phyloP scores from a whole-genome alignment of 2,113 vertebrate genomes.

The Syrmaticus mikado region DNA sequence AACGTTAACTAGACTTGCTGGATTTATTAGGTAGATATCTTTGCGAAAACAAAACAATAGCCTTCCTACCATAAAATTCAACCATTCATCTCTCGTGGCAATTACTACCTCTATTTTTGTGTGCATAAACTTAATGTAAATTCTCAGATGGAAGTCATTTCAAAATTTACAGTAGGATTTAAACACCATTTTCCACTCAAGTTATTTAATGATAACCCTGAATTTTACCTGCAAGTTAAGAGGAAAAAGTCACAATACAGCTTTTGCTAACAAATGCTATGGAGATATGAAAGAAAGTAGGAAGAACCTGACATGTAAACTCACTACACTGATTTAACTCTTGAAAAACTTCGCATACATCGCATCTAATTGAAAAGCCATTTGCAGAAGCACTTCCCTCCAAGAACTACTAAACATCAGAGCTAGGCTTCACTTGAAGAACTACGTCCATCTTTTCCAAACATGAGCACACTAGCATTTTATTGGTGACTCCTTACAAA shows the following conservation, averaged over 20 bases:
- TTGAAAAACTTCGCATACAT: not conserved
- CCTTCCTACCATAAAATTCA: not conserved
- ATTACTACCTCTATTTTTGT: not conserved
- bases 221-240: not conserved
- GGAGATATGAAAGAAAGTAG: not conserved
- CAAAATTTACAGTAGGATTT: not conserved
- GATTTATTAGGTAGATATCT: not conserved
- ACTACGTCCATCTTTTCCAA: not conserved
- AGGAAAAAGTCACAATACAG: not conserved
- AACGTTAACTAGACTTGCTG: not conserved
- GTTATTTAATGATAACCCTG: not conserved
- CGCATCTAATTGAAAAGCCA: not conserved
- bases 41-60: not conserved
- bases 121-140: not conserved
- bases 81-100: not conserved
- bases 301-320: not conserved
- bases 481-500: not conserved
- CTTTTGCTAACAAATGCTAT: not conserved
- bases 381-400: not conserved
- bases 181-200: not conserved
- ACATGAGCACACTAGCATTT: not conserved
- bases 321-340: not conserved
- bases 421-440: not conserved
- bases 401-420: not conserved
- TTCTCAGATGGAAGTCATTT: not conserved